These are phyloP conservation scores for Crioceris asparagi DNA, from an alignment of 2,888 invertebrate species.

Conservation along the genomic window DNA sequence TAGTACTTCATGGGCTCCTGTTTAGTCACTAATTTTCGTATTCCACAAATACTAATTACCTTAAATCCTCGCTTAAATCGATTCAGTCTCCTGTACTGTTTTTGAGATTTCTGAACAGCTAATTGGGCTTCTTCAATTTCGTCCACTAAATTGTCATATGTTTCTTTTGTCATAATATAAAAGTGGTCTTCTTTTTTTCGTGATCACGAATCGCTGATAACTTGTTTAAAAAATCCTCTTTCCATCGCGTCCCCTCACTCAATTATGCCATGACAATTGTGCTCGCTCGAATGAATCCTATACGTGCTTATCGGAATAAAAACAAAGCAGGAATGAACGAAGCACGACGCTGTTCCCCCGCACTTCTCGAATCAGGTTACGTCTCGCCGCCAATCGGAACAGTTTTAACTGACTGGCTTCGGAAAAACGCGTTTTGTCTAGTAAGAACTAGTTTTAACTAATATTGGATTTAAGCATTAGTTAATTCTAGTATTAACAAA, in stretches of 20 bases:
- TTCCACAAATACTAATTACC: background rate
- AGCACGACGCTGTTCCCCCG: too few relatives aligned
- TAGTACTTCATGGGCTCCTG: constrained; percentile 2
- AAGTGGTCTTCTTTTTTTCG: too few relatives aligned
- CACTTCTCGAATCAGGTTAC: background rate
- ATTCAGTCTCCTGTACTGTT: constrained; percentile 1
- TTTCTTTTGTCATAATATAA: too few relatives aligned
- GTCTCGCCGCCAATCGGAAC: background rate
- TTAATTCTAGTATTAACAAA: background rate
- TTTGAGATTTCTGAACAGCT: background rate
- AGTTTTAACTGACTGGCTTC: background rate
- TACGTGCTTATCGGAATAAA: background rate
- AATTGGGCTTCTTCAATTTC: too few relatives aligned
- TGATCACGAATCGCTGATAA: too few relatives aligned
- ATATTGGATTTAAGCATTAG: background rate
- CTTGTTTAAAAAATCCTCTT: too few relatives aligned
- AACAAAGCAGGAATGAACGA: background rate
- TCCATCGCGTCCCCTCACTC: background rate
- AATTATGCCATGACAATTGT: background rate
- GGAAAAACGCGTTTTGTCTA: background rate
- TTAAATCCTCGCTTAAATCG: too few relatives aligned
- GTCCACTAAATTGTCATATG: too few relatives aligned
- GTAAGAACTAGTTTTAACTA: background rate
- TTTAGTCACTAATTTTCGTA: constrained; percentile 1
- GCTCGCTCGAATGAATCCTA: background rate